phyloP scores from a whole-genome alignment of 2,113 vertebrate genomes.

The Erpornis zantholeuca region DNA sequence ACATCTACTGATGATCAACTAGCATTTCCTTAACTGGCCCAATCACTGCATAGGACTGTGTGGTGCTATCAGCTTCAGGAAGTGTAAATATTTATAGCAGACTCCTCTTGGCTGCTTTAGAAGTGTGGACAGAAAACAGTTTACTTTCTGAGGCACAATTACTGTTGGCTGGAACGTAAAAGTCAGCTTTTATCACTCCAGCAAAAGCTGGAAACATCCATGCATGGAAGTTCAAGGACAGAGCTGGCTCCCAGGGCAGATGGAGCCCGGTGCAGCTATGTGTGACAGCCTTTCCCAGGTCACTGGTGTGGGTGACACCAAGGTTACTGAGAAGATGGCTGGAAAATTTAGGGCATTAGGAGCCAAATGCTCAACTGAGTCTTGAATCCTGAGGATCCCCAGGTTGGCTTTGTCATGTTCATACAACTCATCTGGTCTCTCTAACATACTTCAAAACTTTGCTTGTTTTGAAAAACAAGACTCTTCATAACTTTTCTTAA shows the following conservation, averaged over 20 bases:
- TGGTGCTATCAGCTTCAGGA: neutral
- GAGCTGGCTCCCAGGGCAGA: neutral
- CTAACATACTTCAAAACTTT: neutral
- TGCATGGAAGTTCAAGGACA: neutral
- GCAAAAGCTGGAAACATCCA: neutral
- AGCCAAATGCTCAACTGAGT: neutral
- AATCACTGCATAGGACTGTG: neutral
- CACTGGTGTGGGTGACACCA: neutral
- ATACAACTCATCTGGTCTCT: neutral
- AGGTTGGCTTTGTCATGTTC: neutral
- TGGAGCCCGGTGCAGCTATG: fast-evolving
- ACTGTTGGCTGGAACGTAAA: neutral
- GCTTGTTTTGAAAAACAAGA: neutral
- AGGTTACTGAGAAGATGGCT: neutral
- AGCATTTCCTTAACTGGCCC: neutral
- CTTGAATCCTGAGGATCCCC: neutral
- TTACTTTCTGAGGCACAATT: neutral
- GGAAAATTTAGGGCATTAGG: neutral
- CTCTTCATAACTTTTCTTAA: neutral
- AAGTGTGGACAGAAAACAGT: neutral
- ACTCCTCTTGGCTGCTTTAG: neutral
- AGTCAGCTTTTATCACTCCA: neutral
- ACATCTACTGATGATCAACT: neutral
- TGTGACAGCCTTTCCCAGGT: neutral
- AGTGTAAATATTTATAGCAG: neutral